phyloP scores from a whole-genome alignment of 2,113 vertebrate species.

The Cinclus mexicanus region DNA sequence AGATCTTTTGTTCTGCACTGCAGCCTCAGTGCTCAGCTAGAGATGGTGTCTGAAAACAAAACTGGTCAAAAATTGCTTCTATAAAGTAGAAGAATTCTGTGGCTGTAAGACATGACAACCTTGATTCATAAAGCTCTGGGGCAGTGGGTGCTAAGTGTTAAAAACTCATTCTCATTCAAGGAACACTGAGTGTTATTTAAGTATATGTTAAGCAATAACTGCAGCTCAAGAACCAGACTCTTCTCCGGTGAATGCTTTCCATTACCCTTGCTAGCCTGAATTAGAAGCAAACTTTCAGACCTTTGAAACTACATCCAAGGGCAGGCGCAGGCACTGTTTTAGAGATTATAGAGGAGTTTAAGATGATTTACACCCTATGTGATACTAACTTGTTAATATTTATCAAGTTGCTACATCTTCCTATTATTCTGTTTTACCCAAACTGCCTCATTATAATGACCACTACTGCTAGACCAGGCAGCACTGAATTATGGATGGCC shows the following conservation, averaged over 20 bases:
- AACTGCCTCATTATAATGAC: not conserved
- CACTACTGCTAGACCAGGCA: not conserved
- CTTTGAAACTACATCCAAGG: not conserved
- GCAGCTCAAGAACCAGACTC: not conserved
- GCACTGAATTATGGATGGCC: not conserved
- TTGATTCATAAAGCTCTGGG: not conserved
- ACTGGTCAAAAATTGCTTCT: not conserved
- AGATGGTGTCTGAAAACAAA: not conserved
- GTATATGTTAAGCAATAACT: not conserved
- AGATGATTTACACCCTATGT: not conserved
- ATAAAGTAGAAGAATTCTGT: not conserved
- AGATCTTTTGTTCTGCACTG: not conserved
- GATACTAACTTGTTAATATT: constrained; percentile 7
- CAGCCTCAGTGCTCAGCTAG: not conserved
- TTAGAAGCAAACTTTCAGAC: not conserved
- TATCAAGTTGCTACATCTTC: not conserved
- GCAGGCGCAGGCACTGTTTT: not conserved
- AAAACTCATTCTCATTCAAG: not conserved
- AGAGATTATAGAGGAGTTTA: not conserved
- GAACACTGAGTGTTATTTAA: constrained; percentile 2
- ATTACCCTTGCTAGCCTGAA: not conserved
- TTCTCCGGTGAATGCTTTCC: not conserved
- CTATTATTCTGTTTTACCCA: not conserved
- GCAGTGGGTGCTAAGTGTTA: not conserved
- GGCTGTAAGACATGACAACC: not conserved